Conservation (phyloP, 2,888 invertebrate species). For the Sphaerophoria taeniata region DNA sequence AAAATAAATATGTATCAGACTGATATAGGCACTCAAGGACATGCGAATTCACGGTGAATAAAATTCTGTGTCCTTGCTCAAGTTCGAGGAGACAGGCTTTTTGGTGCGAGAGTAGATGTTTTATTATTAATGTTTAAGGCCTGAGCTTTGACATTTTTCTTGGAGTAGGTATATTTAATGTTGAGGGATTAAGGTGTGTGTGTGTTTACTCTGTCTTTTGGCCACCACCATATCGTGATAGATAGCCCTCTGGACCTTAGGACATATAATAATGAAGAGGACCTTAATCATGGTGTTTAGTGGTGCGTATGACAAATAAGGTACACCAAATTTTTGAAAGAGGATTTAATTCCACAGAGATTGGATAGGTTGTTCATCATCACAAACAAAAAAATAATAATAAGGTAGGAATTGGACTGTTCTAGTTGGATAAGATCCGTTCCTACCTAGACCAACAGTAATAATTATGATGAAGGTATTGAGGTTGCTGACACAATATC, state of each 20-base stretch:
- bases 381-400: conserved; percentile 2
- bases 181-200: conserved; percentile 26
- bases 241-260: conserved; percentile 36
- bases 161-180: conserved; percentile 32
- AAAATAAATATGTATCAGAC: conserved; percentile 28
- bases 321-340: conserved; percentile 21
- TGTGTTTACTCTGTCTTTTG: background rate
- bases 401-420: background rate
- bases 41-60: conserved; percentile 34
- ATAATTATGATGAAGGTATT: conserved; percentile 13
- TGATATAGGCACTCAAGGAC: conserved; percentile 24
- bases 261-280: conserved; percentile 26
- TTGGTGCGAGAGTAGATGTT: conserved; percentile 4
- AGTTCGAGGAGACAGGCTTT: background rate
- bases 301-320: conserved; percentile 21
- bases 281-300: conserved; percentile 1
- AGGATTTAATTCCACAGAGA: conserved; percentile 23
- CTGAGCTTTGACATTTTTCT: conserved; percentile 44
- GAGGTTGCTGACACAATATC: conserved; percentile 19
- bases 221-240: conserved; percentile 1
- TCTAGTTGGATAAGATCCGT: no score
- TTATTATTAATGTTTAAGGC: conserved; percentile 38
- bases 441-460: background rate
- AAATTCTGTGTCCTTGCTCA: background rate
- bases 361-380: conserved; percentile 7